Evolutionary conservation across 1,140 invertebrate genomes (phyloP), one percentile per base, ranked within the genome.

Genomic region (Philopotamus ludificatus): DNA sequence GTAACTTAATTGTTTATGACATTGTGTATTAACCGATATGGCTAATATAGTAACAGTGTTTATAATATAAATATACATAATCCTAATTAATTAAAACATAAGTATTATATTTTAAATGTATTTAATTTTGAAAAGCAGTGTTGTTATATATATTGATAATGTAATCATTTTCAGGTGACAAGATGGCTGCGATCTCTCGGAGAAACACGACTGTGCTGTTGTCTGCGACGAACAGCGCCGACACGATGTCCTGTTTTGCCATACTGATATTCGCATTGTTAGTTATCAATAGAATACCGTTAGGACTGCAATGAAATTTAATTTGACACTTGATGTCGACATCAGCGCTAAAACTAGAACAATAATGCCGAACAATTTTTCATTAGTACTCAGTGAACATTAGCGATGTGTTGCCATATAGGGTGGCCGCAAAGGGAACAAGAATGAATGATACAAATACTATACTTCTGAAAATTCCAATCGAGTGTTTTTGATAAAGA

Each of bases 81-180:
- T n/a, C n/a, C n/a, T n/a, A n/a, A n/a, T n/a, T n/a, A n/a, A n/a
- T n/a, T n/a, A n/a, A n/a, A n/a, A n/a, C n/a, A n/a, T n/a, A n/a
- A n/a, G n/a, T n/a, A n/a, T n/a, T n/a, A n/a, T n/a, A n/a, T n/a
- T n/a, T n/a, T n/a, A n/a, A n/a, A n/a, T n/a, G n/a, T n/a, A n/a
- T n/a, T n/a, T n/a, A n/a, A n/a, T n/a, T n/a, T n/a, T n/a, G n/a
- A n/a, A n/a, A n/a, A n/a, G n/a, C n/a, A n/a, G n/a, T n/a, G n/a
- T n/a, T n/a, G n/a, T n/a, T n/a, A n/a, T n/a, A n/a, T n/a, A n/a
- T n/a, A n/a, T n/a, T n/a, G n/a, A n/a, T n/a, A n/a, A n/a, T n/a
- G n/a, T n/a, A n/a, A n/a, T n/a, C n/a, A n/a, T n/a, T 65, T 62
- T 34, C 62, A 69, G 67, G 67, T n/a, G 67, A 69, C 53, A 69